phyloP scores from a whole-genome alignment of 1,140 invertebrate species.

The Conus ventricosus region DNA sequence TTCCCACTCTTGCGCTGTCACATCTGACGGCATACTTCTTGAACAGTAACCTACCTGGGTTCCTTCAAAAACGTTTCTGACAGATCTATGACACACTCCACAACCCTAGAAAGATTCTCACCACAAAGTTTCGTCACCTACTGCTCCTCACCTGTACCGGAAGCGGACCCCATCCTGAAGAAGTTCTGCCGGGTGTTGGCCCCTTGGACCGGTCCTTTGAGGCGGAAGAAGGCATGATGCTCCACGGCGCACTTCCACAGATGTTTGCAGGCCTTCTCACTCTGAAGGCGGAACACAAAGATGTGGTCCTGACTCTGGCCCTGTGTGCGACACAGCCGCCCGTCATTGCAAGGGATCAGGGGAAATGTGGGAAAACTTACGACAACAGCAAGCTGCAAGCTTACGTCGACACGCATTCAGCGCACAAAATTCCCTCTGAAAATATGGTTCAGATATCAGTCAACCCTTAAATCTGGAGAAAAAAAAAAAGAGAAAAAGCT shows the following conservation, averaged over 20 bases:
- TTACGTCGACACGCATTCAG: too few species aligned
- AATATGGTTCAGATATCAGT: too few species aligned
- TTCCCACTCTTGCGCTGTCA: too few species aligned
- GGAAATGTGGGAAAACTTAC: too few species aligned
- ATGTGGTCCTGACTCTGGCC: constrained; percentile 73
- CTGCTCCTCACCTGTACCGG: constrained; percentile 81
- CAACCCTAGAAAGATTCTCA: background rate
- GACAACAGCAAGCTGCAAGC: too few species aligned
- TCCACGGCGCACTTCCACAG: constrained; percentile 99
- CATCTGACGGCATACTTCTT: too few species aligned
- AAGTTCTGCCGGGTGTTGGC: constrained; percentile 94
- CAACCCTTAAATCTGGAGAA: too few species aligned
- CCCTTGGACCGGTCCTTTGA: constrained; percentile 90
- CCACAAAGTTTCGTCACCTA: background rate
- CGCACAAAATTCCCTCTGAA: too few species aligned
- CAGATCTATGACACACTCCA: background rate
- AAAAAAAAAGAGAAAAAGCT: too few species aligned
- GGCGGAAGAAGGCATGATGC: constrained; percentile 97
- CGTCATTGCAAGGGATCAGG: background rate
- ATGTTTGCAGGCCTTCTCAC: constrained; percentile 98
- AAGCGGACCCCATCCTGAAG: constrained; percentile 98
- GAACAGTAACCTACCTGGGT: too few species aligned
- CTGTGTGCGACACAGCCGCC: constrained; percentile 43
- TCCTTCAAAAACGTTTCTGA: too few species aligned
- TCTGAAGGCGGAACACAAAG: constrained; percentile 85